phyloP scores from a whole-genome alignment of 2,888 invertebrate genomes.

The Polyommatus icarus region DNA sequence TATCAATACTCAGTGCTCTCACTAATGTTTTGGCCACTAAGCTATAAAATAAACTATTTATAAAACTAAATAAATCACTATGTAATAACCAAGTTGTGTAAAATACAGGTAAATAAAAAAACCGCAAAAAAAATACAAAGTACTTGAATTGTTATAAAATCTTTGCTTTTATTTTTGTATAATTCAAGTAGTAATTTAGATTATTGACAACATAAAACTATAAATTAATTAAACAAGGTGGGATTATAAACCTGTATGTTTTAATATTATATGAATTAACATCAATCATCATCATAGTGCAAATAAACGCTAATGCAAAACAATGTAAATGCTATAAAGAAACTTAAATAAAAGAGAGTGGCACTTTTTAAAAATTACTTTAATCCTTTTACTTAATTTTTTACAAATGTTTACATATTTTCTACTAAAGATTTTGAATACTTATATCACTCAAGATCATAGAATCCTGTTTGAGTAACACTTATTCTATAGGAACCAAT shows the following conservation, averaged over 20 bases:
- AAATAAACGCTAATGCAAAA: background rate
- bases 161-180: background rate
- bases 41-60: background rate
- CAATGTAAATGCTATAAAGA: background rate
- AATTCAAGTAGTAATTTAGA: background rate
- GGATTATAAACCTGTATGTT: background rate
- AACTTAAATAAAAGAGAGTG: conserved; percentile 11
- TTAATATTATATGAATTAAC: background rate
- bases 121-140: background rate
- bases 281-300: background rate
- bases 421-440: conserved; percentile 1
- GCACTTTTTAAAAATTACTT: conserved; percentile 15
- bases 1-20: background rate
- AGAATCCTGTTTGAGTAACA: background rate
- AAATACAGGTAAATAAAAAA: background rate
- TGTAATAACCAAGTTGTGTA: background rate
- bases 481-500: conserved; percentile 50
- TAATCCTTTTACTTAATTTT: background rate
- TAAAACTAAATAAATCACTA: background rate
- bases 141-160: background rate
- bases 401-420: background rate
- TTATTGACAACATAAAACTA: background rate
- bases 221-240: background rate
- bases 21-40: background rate
- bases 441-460: background rate